Base-by-base conservation (phyloP, 1,140 invertebrate genomes). In the Philotrypesis tridentata region DNA sequence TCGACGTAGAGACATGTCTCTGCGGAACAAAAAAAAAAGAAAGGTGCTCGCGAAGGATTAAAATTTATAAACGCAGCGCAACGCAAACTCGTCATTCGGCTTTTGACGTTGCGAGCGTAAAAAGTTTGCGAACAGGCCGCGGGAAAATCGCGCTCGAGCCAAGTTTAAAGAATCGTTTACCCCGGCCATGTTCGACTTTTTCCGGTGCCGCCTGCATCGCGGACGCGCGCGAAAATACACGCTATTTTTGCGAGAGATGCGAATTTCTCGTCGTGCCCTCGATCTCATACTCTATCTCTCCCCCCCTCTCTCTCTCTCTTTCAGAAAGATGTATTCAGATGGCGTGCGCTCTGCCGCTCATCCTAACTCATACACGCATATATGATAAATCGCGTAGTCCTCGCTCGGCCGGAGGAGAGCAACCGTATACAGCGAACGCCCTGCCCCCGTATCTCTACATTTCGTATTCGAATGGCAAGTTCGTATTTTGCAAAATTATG, bases 301-400 rank as follows among this genome's bases (percentile, higher is more conserved):
- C n/a, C 48, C n/a, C 48, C 7, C 48, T 55, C 48, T 55, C 48
- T 37, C 11, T 43, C 40, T 43, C 40, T 43, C 21, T 5, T 17
- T 55, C 48, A 29, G 7, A 31, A 29, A 43, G 65, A 68, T 78
- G 14, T 71, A 79, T 79, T 79, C 77, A 71, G 67, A 17, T 14
- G 48, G 67, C 60, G 70, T 73, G 25, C 68, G 37, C 33, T n/a
- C n/a, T n/a, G 31, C 29, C 75, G 31, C 61, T 71, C 37, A 21
- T 71, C 63, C 80, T 2, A 63, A 65, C 48, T 0, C 21, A 55
- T 82, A 65, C 80, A 48, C 48, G n/a, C n/a, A n/a, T n/a, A n/a
- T n/a, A 77, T 77, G 73, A 82, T 82, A 76, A 82, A 82, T 82
- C 73, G 80, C 67, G 65, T 48, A 74, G 65, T 80, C 79, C 61